Evolutionary conservation across 2,113 vertebrate species (phyloP).

Genomic region (Corvus hawaiiensis): DNA sequence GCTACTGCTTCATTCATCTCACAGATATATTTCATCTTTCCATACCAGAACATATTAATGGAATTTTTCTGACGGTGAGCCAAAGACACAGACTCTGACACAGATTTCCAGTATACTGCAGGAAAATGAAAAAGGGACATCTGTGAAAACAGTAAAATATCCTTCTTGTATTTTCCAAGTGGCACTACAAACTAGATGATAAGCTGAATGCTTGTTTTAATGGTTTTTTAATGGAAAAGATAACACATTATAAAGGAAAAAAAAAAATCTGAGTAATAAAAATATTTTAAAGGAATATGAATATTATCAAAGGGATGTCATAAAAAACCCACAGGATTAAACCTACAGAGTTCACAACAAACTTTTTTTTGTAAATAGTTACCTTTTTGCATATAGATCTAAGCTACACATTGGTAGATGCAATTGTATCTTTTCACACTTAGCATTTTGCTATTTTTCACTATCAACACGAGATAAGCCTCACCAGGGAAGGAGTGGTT

Average conservation of each 20-base stretch:
- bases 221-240: not conserved
- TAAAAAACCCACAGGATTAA: not conserved
- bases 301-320: not conserved
- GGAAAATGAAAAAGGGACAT: not conserved
- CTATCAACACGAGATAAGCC: not conserved
- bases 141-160: not conserved
- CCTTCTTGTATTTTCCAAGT: not conserved
- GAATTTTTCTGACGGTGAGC: not conserved
- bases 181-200: not conserved
- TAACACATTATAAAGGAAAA: not conserved
- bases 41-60: constrained; percentile 24
- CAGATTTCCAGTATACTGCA: not conserved
- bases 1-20: not conserved
- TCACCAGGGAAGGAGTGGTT: not conserved
- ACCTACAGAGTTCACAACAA: not conserved
- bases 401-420: not conserved
- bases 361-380: not conserved
- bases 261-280: not conserved
- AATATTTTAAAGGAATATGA: not conserved
- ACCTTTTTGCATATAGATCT: not conserved
- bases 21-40: constrained; percentile 1
- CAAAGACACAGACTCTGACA: not conserved
- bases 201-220: not conserved
- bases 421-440: not conserved
- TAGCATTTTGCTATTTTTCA: not conserved